Base-by-base conservation (phyloP, 2,113 vertebrate species). In the Barnardius zonarius region DNA sequence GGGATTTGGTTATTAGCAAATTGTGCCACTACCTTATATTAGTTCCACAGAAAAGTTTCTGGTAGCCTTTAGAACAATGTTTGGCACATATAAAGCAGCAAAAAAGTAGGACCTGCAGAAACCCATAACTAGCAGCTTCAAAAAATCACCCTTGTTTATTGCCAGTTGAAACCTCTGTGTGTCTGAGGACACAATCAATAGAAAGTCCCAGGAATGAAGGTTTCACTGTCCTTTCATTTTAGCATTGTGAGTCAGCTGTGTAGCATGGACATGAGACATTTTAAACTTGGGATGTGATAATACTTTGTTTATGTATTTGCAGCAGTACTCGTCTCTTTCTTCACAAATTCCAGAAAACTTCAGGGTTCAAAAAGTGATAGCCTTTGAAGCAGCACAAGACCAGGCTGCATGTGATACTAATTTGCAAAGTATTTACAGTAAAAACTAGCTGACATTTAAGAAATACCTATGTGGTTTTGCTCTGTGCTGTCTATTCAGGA, bases 401-500 rank as follows among this genome's bases (percentile, higher is more conserved):
- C 86, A 39, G 80, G 62, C 52, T 91, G 74, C 79, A 73, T 86
- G 72, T 93, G 68, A 86, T 88, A 51, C 73, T 92, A 86, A 86
- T 95, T 91, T 96, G 64, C 44, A 44, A 86, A 93, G 37, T 85
- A 70, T 96, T 92, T 88, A 41, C 61, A 77, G 63, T 76, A 83
- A 86, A 74, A 90, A 96, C 84, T 96, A 96, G 93, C 91, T 98
- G 94, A 97, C 15, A 13, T 93, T 91, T 85, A 69, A 82, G 57
- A 96, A 94, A 93, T 93, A 88, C 46, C 49, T 95, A 8, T 52
- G 62, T 79, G 46, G 89, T 93, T 80, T 63, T 95, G 63, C 46
- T 68, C 14, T 18, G 73, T 88, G 66, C 39, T 83, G 5, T 89
- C 37, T 92, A 3, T 52, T 89, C 18, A 17, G 89, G 46, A 69